Evolutionary conservation across 2,888 invertebrate species (phyloP), one percentile per base, ranked within the genome.

Genomic region (Dasysyrphus tricinctus): DNA sequence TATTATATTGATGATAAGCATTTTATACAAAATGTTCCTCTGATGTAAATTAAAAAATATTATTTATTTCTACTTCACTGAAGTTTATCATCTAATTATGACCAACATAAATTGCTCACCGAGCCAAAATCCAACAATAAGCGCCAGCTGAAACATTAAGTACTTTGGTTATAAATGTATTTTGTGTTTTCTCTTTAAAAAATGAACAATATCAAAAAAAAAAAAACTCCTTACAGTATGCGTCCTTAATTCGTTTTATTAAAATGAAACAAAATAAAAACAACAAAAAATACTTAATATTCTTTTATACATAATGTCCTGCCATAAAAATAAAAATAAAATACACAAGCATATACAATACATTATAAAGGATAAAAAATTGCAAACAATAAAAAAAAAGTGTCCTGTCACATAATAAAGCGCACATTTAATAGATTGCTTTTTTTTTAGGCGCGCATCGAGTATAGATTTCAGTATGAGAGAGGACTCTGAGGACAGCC

Each of bases 351-450:
- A 8, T 6, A 47, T 32, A 54, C 24, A 24, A 24, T 24, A 24
- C 24, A 44, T 2, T 9, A 73, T 61, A 76, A 76, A 67, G 61
- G 42, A 78, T 49, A 74, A 61, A 85, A 80, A 70, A 76, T 70
- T 70, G 39, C 70, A 47, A 63, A 63, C 19, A 54, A 69, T 69
- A 54, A 69, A 24, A 79, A n/a, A 76, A 79, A 61, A 59, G 42
- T 70, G 39, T 78, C 82, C 76, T 72, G 76, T 80, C 85, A 80
- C 80, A 77, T 80, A 73, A 80, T 85, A 85, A 80, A 74, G 77
- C 34, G 69, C 61, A 49, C 73, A 85, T 80, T 85, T 80, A 85
- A 80, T 73, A 63, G 77, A 85, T 85, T 85, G 80, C 80, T 47
- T 59, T 54, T 51, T n/a, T 61, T 69, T 32, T 59, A 80, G 80